These are phyloP conservation scores for Tetramorium bicarinatum DNA, from an alignment of 2,888 invertebrate species.

Conservation along the genomic window DNA sequence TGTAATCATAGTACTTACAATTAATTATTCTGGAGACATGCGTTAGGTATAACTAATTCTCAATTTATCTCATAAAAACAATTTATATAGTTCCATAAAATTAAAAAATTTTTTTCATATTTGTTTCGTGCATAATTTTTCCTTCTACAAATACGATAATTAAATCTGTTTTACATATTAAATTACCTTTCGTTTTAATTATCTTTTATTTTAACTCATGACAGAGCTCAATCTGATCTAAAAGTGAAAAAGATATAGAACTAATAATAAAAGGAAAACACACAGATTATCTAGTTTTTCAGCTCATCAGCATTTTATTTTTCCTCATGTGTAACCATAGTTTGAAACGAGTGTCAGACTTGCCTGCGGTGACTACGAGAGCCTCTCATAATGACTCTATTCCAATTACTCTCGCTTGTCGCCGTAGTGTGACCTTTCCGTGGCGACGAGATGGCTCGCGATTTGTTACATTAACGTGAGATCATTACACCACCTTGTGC, in stretches of 20 bases:
- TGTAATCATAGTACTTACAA: not conserved
- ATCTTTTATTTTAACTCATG: slow-evolving; percentile 1
- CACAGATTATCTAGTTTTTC: not conserved
- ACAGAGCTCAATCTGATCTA: not conserved
- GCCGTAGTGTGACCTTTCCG: slow-evolving; percentile 54
- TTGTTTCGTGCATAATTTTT: not conserved
- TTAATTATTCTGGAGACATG: not conserved
- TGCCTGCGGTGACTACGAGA: slow-evolving; percentile 26
- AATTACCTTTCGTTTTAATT: not conserved
- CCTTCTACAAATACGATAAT: not conserved
- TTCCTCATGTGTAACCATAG: not conserved
- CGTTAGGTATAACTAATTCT: not conserved
- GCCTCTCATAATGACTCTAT: slow-evolving; percentile 69
- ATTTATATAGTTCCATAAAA: not conserved
- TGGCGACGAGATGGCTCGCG: slow-evolving; percentile 43
- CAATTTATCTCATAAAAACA: not conserved
- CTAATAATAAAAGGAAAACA: not conserved
- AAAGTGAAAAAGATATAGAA: not conserved
- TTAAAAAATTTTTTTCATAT: not conserved
- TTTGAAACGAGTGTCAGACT: not conserved
- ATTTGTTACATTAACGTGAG: slow-evolving; percentile 60
- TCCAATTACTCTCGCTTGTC: slow-evolving; percentile 64
- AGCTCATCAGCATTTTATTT: not conserved
- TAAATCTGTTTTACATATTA: not conserved
- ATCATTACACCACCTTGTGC: slow-evolving; percentile 25